Percentiles rank a stretch among this genome's conserved stretches.
Evolutionary conservation across 2,113 vertebrate genomes (phyloP).

Genomic region (Corythornis vintsioides): DNA sequence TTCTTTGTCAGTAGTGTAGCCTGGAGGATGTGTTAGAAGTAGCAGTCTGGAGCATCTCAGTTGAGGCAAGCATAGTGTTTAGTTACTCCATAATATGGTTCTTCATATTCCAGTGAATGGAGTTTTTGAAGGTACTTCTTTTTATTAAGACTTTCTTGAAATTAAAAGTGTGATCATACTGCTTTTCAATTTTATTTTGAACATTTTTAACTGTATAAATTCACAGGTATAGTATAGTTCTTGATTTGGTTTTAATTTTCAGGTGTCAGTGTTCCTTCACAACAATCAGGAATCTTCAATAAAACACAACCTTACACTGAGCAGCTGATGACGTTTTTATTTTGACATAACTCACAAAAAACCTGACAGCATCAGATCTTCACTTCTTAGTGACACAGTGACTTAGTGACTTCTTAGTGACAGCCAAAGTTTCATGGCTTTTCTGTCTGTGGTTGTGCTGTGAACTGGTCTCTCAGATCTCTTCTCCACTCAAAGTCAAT

Average conservation of each 20-base stretch:
- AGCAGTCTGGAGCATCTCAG: neutral
- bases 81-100: neutral
- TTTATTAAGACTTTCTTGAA: neutral
- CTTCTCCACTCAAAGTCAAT: neutral
- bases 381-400: too few relatives aligned
- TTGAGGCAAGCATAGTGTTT: neutral
- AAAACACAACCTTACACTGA: neutral
- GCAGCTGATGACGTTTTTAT: slow-evolving; percentile 9
- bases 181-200: neutral
- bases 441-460: neutral
- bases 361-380: neutral
- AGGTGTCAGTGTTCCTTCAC: neutral
- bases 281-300: neutral
- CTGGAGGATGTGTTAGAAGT: neutral
- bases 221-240: neutral
- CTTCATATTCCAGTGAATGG: neutral
- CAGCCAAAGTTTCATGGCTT: neutral
- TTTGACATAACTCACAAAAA: slow-evolving; percentile 49
- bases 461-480: neutral
- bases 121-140: neutral
- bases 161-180: neutral
- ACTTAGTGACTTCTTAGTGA: neutral
- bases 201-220: neutral
- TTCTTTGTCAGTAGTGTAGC: neutral
- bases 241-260: neutral